These are phyloP conservation scores for Pitangus sulphuratus DNA, from an alignment of 2,797 vertebrate species.

Conservation along the genomic window DNA sequence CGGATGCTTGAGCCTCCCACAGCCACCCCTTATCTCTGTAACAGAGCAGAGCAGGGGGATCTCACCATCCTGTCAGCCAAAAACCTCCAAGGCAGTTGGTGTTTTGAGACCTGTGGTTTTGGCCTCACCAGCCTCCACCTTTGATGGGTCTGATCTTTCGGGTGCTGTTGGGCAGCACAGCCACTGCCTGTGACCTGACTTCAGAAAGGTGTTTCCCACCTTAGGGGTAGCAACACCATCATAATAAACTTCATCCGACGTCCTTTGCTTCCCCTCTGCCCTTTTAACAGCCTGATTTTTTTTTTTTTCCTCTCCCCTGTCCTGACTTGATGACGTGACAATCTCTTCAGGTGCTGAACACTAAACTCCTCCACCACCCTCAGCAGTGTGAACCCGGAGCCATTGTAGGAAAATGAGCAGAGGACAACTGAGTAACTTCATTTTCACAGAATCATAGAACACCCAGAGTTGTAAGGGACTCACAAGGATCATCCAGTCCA, in stretches of 20 bases:
- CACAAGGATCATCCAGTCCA: neutral
- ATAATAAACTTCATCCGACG: neutral
- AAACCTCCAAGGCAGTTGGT: accelerated
- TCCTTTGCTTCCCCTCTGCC: neutral
- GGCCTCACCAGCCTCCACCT: neutral
- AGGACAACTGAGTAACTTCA: neutral
- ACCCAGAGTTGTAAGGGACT: neutral
- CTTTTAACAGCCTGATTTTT: neutral
- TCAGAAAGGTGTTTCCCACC: neutral
- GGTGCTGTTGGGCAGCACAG: neutral
- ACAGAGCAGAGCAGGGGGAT: neutral
- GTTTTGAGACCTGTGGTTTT: neutral
- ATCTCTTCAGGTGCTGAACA: neutral
- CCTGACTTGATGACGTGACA: neutral
- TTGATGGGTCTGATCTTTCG: neutral
- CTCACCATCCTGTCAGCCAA: neutral
- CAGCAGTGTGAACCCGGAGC: neutral
- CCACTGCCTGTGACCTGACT: neutral
- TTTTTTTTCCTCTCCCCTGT: neutral
- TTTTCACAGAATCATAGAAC: neutral
- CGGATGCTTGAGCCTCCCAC: neutral
- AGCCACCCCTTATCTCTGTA: neutral
- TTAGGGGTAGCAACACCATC: neutral
- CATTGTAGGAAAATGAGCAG: neutral
- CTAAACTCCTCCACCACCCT: neutral